Evolutionary conservation across 2,888 invertebrate genomes (phyloP).

Genomic region (Acanthosepion lycidas): DNA sequence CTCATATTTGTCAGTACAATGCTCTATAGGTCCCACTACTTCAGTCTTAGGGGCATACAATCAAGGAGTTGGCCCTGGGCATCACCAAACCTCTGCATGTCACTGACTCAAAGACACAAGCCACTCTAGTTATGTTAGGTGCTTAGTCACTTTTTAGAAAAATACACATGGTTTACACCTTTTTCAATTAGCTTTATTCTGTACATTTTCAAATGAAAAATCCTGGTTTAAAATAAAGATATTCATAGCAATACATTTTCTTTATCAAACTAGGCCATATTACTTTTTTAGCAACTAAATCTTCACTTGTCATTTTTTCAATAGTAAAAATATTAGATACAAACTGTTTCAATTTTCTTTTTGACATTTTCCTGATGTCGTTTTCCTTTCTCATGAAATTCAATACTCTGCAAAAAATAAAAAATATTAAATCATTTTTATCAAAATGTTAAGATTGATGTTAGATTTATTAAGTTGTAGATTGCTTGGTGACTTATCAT

Average conservation of each 20-base stretch:
- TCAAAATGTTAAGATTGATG: neutral
- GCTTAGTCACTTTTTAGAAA: no score
- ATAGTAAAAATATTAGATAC: neutral
- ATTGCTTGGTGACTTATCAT: neutral
- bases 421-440: neutral
- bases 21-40: no score
- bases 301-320: neutral
- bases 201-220: neutral
- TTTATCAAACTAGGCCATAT: neutral
- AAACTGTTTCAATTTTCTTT: slow-evolving; percentile 84
- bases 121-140: no score
- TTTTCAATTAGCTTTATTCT: no score
- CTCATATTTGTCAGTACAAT: no score
- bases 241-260: neutral
- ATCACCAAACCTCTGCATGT: no score
- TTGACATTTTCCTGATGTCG: slow-evolving; percentile 93
- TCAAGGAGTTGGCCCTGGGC: no score
- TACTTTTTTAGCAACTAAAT: neutral
- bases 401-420: slow-evolving; percentile 82
- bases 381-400: slow-evolving; percentile 95
- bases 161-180: no score
- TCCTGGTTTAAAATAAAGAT: neutral
- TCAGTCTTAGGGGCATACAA: no score
- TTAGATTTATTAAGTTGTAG: neutral
- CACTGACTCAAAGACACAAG: no score